Conservation (phyloP, 2,888 invertebrate genomes). For the Rotaria magnacalcarata region DNA sequence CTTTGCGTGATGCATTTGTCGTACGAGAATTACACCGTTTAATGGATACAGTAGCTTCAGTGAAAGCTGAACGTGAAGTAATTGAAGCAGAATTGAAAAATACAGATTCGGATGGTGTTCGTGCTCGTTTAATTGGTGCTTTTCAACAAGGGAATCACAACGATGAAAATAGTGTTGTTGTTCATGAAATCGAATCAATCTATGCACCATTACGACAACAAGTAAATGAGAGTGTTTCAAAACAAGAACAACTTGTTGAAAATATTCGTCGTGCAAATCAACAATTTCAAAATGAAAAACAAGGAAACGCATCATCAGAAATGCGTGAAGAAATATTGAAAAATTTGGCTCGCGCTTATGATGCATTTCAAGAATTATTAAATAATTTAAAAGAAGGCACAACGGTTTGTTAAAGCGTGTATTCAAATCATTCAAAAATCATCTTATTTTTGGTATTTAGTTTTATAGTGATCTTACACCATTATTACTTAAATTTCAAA, state of each 20-base stretch:
- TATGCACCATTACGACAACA: slow-evolving; percentile 75
- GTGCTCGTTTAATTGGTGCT: slow-evolving; percentile 49
- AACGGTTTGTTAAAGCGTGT: slow-evolving; percentile 56
- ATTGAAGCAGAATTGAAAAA: slow-evolving; percentile 77
- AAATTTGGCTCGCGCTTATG: slow-evolving; percentile 80
- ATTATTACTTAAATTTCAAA: slow-evolving; percentile 86
- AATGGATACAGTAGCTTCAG: slow-evolving; percentile 72
- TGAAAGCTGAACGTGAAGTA: slow-evolving; percentile 81
- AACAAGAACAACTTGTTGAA: slow-evolving; percentile 55
- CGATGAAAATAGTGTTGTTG: slow-evolving; percentile 72
- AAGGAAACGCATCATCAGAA: slow-evolving; percentile 49
- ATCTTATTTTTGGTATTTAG: slow-evolving; percentile 50
- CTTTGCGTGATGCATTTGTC: slow-evolving; percentile 39
- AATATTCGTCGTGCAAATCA: slow-evolving; percentile 50
- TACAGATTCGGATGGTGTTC: slow-evolving; percentile 39
- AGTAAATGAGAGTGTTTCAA: slow-evolving; percentile 69
- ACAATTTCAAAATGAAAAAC: slow-evolving; percentile 48
- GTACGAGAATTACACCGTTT: slow-evolving; percentile 43
- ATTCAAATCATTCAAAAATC: not conserved
- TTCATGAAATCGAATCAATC: slow-evolving; percentile 72
- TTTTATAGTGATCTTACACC: slow-evolving; percentile 67
- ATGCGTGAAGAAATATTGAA: slow-evolving; percentile 74
- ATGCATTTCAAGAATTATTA: slow-evolving; percentile 82
- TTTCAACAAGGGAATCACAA: slow-evolving; percentile 63
- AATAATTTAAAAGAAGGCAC: slow-evolving; percentile 88